A percentile compares a stretch with the other conserved stretches of the same genome.
phyloP scores from a whole-genome alignment of 2,113 vertebrate genomes.

The Pelecanus crispus region DNA sequence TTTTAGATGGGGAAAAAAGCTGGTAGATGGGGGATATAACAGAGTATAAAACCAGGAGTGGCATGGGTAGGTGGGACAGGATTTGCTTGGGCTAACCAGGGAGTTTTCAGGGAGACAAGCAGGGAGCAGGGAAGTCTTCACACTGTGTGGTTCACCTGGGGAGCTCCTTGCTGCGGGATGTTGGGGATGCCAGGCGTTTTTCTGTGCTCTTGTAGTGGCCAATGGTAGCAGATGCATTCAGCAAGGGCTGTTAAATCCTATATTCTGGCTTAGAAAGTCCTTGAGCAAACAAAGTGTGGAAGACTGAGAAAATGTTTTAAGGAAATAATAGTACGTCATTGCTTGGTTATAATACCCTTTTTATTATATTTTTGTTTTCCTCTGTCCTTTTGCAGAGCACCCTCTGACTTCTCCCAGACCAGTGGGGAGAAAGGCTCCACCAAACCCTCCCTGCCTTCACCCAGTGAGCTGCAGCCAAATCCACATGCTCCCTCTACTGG shows the following conservation, averaged over 20 bases:
- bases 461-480: not conserved
- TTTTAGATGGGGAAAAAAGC: not conserved
- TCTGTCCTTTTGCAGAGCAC: not conserved
- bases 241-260: not conserved
- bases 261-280: not conserved
- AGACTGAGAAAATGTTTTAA: not conserved
- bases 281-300: not conserved
- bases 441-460: not conserved
- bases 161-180: not conserved
- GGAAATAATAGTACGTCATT: not conserved
- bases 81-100: not conserved
- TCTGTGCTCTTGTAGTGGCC: not conserved
- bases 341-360: not conserved
- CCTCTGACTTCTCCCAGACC: not conserved
- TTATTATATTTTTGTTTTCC: not conserved
- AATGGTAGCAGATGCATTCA: not conserved
- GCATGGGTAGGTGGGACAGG: not conserved
- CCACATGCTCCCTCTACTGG: slow-evolving; percentile 27
- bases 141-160: not conserved
- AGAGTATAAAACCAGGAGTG: not conserved
- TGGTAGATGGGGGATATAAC: not conserved
- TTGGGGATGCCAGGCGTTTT: not conserved
- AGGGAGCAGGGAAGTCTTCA: not conserved
- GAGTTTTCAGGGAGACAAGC: not conserved
- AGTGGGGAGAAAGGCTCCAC: fast-evolving